A percentile compares a stretch with the other conserved stretches of the same genome.
These are phyloP conservation scores for Anguilla anguilla DNA, from an alignment of 2,797 vertebrate genomes.

Conservation along the genomic window DNA sequence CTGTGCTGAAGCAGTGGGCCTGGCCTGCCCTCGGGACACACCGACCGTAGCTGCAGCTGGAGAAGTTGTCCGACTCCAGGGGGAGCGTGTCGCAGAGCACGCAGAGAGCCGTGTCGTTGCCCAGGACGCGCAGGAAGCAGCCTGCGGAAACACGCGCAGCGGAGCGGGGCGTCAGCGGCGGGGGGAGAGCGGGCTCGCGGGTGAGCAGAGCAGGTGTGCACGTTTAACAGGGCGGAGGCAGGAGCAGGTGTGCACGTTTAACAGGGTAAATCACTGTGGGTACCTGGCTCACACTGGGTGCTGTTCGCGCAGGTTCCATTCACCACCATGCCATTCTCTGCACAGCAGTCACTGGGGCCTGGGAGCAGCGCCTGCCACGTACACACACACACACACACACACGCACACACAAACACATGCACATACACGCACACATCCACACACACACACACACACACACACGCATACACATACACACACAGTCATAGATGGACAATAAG, in stretches of 20 bases:
- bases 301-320: constrained; percentile 74
- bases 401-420: not conserved
- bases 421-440: not conserved
- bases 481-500: not conserved
- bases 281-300: constrained; percentile 77
- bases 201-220: not conserved
- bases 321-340: constrained; percentile 60
- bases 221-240: not conserved
- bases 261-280: not conserved
- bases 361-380: constrained; percentile 66
- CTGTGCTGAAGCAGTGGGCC: not conserved
- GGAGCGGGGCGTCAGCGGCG: not conserved
- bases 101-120: constrained; percentile 82
- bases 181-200: not conserved
- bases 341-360: constrained; percentile 70
- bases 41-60: constrained; percentile 74
- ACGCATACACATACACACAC: not conserved
- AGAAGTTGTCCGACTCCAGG: constrained; percentile 66
- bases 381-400: constrained; percentile 14
- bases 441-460: not conserved
- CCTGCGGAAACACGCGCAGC: constrained; percentile 65
- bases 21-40: not conserved
- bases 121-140: constrained; percentile 78
- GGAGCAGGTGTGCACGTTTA: too few relatives aligned
- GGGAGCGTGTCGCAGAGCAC: constrained; percentile 74